phyloP scores from a whole-genome alignment of 2,113 vertebrate genomes.

The Microcebus ravelobensis region DNA sequence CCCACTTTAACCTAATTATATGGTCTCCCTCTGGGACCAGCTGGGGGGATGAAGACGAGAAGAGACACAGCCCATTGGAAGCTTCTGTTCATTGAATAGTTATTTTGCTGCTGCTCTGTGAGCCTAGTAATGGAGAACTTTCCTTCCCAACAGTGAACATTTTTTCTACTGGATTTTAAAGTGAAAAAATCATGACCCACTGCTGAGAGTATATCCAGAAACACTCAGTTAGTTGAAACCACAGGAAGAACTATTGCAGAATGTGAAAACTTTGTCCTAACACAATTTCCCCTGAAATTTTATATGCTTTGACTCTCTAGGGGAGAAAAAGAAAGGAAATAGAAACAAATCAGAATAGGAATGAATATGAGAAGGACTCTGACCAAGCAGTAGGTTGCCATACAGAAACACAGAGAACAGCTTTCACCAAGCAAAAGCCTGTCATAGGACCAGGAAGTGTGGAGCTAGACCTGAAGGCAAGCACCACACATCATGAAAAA shows the following conservation, averaged over 20 bases:
- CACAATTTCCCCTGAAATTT: constrained; percentile 28
- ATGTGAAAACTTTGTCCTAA: constrained; percentile 34
- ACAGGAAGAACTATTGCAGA: not conserved
- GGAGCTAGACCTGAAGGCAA: not conserved
- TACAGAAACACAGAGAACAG: not conserved
- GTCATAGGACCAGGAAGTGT: not conserved
- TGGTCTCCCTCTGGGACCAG: not conserved
- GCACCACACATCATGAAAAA: not conserved
- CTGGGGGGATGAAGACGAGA: not conserved
- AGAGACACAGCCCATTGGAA: not conserved
- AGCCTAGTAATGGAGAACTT: not conserved
- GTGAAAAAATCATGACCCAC: not conserved
- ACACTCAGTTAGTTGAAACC: not conserved
- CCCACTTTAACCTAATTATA: not conserved
- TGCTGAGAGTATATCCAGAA: constrained; percentile 36
- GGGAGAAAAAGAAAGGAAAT: constrained; percentile 51
- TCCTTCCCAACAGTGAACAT: not conserved
- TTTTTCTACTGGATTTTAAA: not conserved
- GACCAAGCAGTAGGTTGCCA: not conserved
- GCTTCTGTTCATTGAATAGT: not conserved
- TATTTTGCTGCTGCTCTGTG: not conserved
- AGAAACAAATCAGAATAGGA: not conserved
- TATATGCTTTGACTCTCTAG: constrained; percentile 17
- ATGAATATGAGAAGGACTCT: not conserved
- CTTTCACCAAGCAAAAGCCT: not conserved